phyloP scores from a whole-genome alignment of 2,113 vertebrate species.

The Herpailurus yagouaroundi region DNA sequence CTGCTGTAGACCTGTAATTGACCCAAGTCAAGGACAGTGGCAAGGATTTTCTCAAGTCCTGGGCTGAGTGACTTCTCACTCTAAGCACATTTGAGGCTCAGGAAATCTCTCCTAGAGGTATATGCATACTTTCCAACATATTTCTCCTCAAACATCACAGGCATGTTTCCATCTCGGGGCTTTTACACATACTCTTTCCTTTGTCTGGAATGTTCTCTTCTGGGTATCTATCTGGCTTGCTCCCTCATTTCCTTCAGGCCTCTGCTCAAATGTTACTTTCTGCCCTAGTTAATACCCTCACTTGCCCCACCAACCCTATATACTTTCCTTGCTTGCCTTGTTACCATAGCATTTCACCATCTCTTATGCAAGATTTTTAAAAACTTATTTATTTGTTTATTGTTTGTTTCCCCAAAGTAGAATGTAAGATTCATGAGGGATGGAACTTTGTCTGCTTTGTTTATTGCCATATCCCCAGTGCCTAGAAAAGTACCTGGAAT shows the following conservation, averaged over 20 bases:
- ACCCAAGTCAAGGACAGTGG: background rate
- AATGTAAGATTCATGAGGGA: background rate
- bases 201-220: background rate
- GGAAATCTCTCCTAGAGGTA: background rate
- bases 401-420: background rate
- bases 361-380: background rate
- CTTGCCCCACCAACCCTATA: background rate
- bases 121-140: background rate
- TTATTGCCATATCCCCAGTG: background rate
- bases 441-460: background rate
- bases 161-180: background rate
- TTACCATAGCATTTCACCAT: background rate
- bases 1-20: background rate
- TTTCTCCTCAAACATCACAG: background rate
- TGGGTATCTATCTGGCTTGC: background rate
- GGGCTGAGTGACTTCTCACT: background rate
- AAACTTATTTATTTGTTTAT: conserved; percentile 25
- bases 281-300: background rate
- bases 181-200: background rate
- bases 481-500: background rate
- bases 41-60: background rate
- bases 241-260: background rate
- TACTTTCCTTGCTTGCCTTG: background rate
- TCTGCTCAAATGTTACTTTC: background rate
- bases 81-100: background rate